Percentiles rank a stretch among this genome's conserved stretches.
Evolutionary conservation across 1,140 invertebrate genomes (phyloP).

Genomic region (Sycophaga agraensis): DNA sequence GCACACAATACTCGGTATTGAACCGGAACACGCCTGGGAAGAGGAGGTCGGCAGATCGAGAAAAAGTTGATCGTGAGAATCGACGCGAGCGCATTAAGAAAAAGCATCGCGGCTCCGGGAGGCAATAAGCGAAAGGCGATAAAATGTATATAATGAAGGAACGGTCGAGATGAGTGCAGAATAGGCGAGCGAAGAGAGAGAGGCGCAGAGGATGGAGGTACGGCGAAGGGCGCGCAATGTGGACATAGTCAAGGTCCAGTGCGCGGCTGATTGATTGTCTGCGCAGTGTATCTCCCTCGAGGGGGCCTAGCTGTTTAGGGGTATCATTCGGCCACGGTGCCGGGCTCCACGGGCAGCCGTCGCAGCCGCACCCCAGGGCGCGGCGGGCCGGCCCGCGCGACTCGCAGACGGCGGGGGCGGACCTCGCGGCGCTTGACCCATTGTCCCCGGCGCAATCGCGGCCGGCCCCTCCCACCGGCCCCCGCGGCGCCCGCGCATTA

Average conservation of each 20-base stretch:
- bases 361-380: too few species aligned
- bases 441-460: constrained; percentile 46
- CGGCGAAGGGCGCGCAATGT: constrained; percentile 50
- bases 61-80: too few species aligned
- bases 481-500: too few species aligned
- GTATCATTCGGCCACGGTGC: neutral
- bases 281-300: constrained; percentile 50
- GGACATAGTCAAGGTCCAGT: constrained; percentile 58
- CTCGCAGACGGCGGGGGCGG: constrained; percentile 49
- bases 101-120: too few species aligned
- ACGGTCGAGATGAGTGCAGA: too few species aligned
- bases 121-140: too few species aligned
- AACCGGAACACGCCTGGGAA: too few species aligned
- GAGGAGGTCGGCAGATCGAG: too few species aligned
- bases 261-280: constrained; percentile 58
- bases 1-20: too few species aligned
- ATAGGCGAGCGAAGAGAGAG: neutral
- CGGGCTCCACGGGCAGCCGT: constrained; percentile 17
- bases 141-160: too few species aligned
- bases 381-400: neutral
- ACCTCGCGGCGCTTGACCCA: constrained; percentile 56
- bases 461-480: too few species aligned
- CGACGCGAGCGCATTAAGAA: too few species aligned
- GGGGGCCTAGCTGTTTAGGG: constrained; percentile 17
- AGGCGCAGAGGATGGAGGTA: neutral